Percentiles rank a stretch among this genome's conserved stretches.
These are phyloP conservation scores for Acholoe squamosa DNA, from an alignment of 2,888 invertebrate species.

Conservation along the genomic window DNA sequence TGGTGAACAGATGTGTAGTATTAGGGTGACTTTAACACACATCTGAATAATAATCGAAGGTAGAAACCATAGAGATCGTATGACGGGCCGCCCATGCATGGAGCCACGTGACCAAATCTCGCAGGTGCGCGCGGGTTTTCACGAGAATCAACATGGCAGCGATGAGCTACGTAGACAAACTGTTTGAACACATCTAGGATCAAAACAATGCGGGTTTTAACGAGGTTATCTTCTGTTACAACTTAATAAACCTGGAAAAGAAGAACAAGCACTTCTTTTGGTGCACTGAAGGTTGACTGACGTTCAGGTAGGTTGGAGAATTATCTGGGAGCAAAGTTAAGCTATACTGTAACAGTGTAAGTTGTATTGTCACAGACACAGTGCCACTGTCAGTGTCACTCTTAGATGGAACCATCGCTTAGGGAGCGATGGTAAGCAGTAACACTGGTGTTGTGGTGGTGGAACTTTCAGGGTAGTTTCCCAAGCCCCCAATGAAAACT, in stretches of 20 bases:
- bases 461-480: too few species aligned
- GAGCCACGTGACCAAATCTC: constrained; percentile 43
- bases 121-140: neutral
- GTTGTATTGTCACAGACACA: too few species aligned
- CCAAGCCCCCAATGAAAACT: too few species aligned
- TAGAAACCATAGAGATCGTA: constrained; percentile 15
- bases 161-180: constrained; percentile 41
- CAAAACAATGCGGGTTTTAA: constrained; percentile 20
- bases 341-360: too few species aligned
- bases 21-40: neutral
- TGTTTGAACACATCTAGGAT: neutral
- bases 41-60: neutral
- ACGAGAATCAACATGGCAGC: constrained; percentile 58
- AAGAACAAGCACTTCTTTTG: neutral
- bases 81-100: neutral
- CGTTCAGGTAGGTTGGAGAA: constrained; percentile 6
- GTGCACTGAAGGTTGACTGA: neutral
- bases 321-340: too few species aligned
- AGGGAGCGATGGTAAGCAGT: too few species aligned
- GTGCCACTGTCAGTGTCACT: too few species aligned
- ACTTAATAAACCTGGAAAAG: neutral
- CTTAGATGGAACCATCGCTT: too few species aligned
- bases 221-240: neutral
- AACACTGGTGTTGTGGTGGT: too few species aligned
- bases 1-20: too few species aligned